phyloP scores from a whole-genome alignment of 2,888 invertebrate genomes.

The Cataglyphis livida region DNA sequence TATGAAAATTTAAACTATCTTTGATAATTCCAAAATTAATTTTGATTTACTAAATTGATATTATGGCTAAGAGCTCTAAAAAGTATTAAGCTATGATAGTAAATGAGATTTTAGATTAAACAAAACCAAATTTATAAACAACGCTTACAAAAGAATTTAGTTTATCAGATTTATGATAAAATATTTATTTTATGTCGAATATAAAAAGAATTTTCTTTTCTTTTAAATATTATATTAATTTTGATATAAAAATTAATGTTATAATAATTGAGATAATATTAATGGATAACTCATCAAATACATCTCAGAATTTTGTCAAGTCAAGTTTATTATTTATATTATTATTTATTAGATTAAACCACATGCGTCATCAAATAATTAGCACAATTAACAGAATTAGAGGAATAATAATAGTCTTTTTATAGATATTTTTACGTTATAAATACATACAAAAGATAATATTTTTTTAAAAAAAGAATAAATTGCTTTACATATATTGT shows the following conservation, averaged over 20 bases:
- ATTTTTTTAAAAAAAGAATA: not conserved
- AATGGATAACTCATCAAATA: not conserved
- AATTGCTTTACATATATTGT: not conserved
- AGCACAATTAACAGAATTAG: not conserved
- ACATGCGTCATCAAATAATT: not conserved
- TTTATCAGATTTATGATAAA: not conserved
- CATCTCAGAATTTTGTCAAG: not conserved
- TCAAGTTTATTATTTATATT: not conserved
- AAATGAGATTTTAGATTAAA: not conserved
- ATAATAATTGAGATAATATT: not conserved
- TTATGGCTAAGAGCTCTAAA: not conserved
- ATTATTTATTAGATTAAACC: conserved; percentile 16
- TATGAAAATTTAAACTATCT: not conserved
- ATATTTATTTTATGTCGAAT: not conserved
- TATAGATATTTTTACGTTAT: not conserved
- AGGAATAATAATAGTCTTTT: not conserved
- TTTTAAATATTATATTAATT: not conserved
- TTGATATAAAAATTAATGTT: not conserved
- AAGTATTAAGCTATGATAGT: not conserved
- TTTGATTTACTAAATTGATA: not conserved
- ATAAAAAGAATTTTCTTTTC: not conserved
- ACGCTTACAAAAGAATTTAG: not conserved
- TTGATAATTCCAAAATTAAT: not conserved
- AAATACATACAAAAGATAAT: not conserved
- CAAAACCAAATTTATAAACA: not conserved